Conservation (phyloP, 35 echinoderm and acorn worm species). For the Apostichopus parvimensis region DNA sequence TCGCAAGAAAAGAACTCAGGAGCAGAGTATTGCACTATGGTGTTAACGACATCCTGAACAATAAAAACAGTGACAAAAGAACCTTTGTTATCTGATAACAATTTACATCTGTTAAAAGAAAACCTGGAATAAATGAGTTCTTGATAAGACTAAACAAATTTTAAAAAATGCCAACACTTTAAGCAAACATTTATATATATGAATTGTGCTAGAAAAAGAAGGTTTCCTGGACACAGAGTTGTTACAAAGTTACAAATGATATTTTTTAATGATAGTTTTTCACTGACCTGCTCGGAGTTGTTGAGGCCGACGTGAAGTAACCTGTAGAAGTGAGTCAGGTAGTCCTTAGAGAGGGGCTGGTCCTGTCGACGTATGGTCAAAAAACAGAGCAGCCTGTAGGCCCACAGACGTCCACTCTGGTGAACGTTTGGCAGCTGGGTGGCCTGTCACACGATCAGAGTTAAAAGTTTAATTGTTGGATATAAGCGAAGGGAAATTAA, state of each 20-base stretch:
- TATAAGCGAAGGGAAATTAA: too few relatives aligned
- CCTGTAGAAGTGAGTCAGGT: conserved; percentile 92
- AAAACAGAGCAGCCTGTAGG: conserved; percentile 87
- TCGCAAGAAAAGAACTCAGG: conserved; percentile 91
- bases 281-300: conserved; percentile 86
- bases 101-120: too few relatives aligned
- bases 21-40: conserved; percentile 82
- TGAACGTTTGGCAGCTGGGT: conserved; percentile 65
- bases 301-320: conserved; percentile 91
- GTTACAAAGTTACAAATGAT: too few relatives aligned
- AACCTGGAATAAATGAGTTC: too few relatives aligned
- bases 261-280: too few relatives aligned
- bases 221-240: too few relatives aligned
- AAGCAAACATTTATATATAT: too few relatives aligned
- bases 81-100: too few relatives aligned
- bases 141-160: too few relatives aligned
- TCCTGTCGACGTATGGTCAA: conserved; percentile 88
- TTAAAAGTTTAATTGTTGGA: too few relatives aligned
- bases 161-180: too few relatives aligned
- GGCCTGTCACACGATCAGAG: conserved; percentile 54
- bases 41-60: conserved; percentile 90
- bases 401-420: conserved; percentile 83
- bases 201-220: too few relatives aligned
- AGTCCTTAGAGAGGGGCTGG: conserved; percentile 79
- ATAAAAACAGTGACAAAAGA: not conserved